Evolutionary conservation across 2,888 invertebrate genomes (phyloP), one percentile per base, ranked within the genome.

Genomic region (Latrodectus hesperus): DNA sequence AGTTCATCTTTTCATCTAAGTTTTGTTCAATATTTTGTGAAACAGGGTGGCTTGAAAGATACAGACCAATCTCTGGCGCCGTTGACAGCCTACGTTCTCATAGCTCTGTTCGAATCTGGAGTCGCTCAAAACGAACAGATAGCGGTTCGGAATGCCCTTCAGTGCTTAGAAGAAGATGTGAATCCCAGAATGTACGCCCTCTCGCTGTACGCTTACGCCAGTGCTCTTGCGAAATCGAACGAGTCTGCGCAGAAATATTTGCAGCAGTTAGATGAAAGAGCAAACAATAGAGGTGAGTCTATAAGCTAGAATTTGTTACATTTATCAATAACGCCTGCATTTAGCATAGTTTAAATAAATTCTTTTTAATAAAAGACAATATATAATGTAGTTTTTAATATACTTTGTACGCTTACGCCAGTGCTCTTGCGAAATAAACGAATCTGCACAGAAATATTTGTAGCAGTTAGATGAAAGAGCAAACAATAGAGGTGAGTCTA

Each of bases 21-120:
- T 38, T 38, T 38, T 38, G 38, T 38, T 17, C 4, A 73, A 73
- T 11, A 52, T 9, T 51, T 12, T 73, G 68, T 87, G 82, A 64
- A 55, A 12, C 60, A 89, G 88, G 89, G 89, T 16, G 89, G 89
- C 38, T 65, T 89, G 8, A 84, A 88, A 4, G 65, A 68, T n/a
- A 90, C 88, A 16, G 90, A 90, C 93, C 93, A 0, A 93, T 92
- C 93, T 73, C 92, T 94, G 55, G 94, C 95, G 0, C 95, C 94
- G 0, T 92, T 96, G 71, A 95, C 95, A 0, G 95, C 95, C 0
- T 96, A 95, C 92, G 94, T 95, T 70, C 92, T 95, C 38, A 94
- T 95, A 0, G 94, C 95, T 26, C 93, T 96, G 4, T 91, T 95
- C 4, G 95, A 95, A 90, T 94, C 94, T 12, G 93, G 93, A 4